phyloP scores from a whole-genome alignment of 2,888 invertebrate genomes.

The Meta bourneti region DNA sequence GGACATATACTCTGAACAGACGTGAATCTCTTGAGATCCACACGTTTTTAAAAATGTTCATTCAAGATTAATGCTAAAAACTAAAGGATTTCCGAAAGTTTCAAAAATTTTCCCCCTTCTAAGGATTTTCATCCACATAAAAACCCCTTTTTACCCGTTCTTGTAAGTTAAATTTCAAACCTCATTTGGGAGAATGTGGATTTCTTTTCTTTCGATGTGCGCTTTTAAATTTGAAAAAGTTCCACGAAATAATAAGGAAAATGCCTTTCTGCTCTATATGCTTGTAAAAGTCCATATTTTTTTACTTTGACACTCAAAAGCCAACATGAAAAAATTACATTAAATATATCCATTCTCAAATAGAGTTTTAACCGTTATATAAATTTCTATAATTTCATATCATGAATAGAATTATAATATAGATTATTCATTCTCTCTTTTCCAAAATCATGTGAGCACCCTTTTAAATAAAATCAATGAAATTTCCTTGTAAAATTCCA shows the following conservation, averaged over 20 bases:
- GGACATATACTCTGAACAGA: background rate
- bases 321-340: too few species aligned
- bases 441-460: too few species aligned
- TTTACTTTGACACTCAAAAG: slow-evolving; percentile 51
- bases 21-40: background rate
- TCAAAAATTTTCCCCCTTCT: background rate
- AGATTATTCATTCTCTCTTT: too few species aligned
- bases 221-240: background rate
- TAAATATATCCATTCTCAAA: too few species aligned
- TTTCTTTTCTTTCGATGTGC: background rate
- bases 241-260: background rate
- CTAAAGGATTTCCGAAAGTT: background rate
- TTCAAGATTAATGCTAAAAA: background rate
- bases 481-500: background rate
- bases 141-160: background rate
- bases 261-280: background rate
- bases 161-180: background rate
- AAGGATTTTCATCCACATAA: background rate
- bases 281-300: slow-evolving; percentile 41
- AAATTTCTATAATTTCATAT: too few species aligned
- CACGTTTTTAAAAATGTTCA: background rate
- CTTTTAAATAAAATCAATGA: background rate
- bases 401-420: too few species aligned
- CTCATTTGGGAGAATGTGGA: background rate
- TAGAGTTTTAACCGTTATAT: too few species aligned